phyloP scores from a whole-genome alignment of 2,113 vertebrate species.

The Planiliza haematocheilus region DNA sequence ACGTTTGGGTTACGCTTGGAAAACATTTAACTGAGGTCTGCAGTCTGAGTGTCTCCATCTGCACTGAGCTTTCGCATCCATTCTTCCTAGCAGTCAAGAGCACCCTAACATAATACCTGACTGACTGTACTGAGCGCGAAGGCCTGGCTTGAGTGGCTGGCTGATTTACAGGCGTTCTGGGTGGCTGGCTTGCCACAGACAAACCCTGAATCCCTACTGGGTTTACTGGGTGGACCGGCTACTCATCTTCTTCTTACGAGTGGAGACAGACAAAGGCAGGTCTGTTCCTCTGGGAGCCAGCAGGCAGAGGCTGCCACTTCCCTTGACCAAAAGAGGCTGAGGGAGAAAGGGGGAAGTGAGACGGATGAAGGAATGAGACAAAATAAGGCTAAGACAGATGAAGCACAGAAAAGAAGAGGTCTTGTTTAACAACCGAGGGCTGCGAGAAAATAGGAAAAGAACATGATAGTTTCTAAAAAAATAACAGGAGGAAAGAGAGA shows the following conservation, averaged over 20 bases:
- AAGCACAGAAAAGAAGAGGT: slow-evolving; percentile 12
- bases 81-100: background rate
- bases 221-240: slow-evolving; percentile 59
- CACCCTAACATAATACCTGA: slow-evolving; percentile 44
- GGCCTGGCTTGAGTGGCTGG: slow-evolving; percentile 37
- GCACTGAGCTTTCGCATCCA: slow-evolving; percentile 16
- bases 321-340: slow-evolving; percentile 54
- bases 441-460: slow-evolving; percentile 21
- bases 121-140: slow-evolving; percentile 11
- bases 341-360: slow-evolving; percentile 19
- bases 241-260: slow-evolving; percentile 66
- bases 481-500: slow-evolving; percentile 1
- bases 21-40: slow-evolving; percentile 14
- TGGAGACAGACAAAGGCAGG: slow-evolving; percentile 71
- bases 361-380: slow-evolving; percentile 49
- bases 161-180: slow-evolving; percentile 69
- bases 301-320: slow-evolving; percentile 58
- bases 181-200: slow-evolving; percentile 48
- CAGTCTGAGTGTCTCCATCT: slow-evolving; percentile 26
- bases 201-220: slow-evolving; percentile 53
- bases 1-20: slow-evolving; percentile 27
- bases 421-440: slow-evolving; percentile 11
- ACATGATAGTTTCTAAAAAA: background rate
- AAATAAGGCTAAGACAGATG: slow-evolving; percentile 29
- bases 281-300: slow-evolving; percentile 70